Evolutionary conservation across 2,888 invertebrate genomes (phyloP), one percentile per base, ranked within the genome.

Genomic region (Endomychus coccineus): DNA sequence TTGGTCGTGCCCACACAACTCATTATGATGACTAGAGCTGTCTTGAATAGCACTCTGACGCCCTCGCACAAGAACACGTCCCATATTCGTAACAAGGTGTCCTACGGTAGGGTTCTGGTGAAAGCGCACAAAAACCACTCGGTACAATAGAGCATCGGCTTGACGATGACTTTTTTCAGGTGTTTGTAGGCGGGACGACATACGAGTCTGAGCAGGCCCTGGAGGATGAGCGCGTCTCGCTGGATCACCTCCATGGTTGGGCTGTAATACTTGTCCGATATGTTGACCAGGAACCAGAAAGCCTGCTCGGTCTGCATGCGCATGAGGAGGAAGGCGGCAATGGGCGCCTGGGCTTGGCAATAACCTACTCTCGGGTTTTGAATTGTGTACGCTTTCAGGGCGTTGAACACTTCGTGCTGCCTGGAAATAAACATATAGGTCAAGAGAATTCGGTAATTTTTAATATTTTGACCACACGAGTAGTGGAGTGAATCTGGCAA

Each of bases 61-160:
- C 91, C 97, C 70, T 97, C 97, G 62, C 95, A 96, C 30, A 97
- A 75, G 71, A 97, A 97, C 75, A 96, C 91, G 67, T 97, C 97
- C 96, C 96, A 97, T 16, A 97, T 82, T 14, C 97, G 73, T 34
- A 97, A 71, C 39, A 97, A 77, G 36, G 90, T 86, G 57, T 92
- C 83, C 96, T 96, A 97, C 15, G 96, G 95, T 51, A 97, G 71
- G 0, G 94, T 95, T 52, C 97, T 75, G 0, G 94, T 91, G 66
- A 88, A 89, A 4, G 91, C 85, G 68, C 97, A 97, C 59, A 97
- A 78, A 71, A 97, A 97, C 97, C 97, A 97, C 70, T 97, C 97
- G 16, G 94, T 94, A 78, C 96, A 95, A 66, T 94, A 97, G 39
- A 94, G 76, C 49, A 94, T 83, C 0, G 96, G 96, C 58, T 95